Evolutionary conservation across 2,113 vertebrate species (phyloP).

Genomic region (Callaeas wilsoni): DNA sequence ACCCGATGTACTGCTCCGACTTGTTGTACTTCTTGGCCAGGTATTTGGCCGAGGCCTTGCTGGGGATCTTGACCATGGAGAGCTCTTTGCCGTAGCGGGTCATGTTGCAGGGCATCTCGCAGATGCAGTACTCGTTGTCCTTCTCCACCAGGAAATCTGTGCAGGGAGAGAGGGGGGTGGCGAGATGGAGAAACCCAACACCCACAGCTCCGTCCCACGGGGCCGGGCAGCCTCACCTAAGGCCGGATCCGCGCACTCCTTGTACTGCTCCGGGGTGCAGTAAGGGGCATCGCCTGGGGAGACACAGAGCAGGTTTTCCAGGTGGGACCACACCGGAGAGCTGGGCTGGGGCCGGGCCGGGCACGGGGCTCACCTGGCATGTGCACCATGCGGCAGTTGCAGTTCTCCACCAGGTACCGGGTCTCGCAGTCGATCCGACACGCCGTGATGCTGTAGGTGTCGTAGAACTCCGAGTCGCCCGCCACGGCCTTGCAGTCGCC

Average conservation of each 20-base stretch:
- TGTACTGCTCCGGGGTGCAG: slow-evolving; percentile 98
- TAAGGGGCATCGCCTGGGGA: slow-evolving; percentile 91
- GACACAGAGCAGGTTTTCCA: neutral
- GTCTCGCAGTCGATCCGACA: slow-evolving; percentile 98
- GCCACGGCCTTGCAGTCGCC: slow-evolving; percentile 90
- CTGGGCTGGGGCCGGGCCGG: fast-evolving
- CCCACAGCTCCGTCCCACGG: fast-evolving
- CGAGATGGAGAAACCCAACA: neutral
- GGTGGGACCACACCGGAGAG: fast-evolving
- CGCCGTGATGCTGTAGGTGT: slow-evolving; percentile 93
- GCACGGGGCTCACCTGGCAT: slow-evolving; percentile 85
- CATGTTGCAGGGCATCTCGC: slow-evolving; percentile 95
- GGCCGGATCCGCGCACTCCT: slow-evolving; percentile 95
- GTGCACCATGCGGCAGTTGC: slow-evolving; percentile 99
- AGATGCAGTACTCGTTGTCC: slow-evolving; percentile 93
- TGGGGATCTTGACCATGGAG: slow-evolving; percentile 98
- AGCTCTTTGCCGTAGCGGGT: slow-evolving; percentile 95
- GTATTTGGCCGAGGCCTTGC: slow-evolving; percentile 97
- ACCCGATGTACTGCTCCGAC: slow-evolving; percentile 98
- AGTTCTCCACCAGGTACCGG: slow-evolving; percentile 96
- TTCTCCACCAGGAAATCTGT: slow-evolving; percentile 96
- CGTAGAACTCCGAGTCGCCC: slow-evolving; percentile 95
- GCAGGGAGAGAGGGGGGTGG: neutral
- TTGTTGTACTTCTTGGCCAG: slow-evolving; percentile 99
- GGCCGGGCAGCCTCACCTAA: slow-evolving; percentile 80